These are phyloP conservation scores for Nomia melanderi DNA, from an alignment of 1,140 invertebrate genomes.

Conservation along the genomic window DNA sequence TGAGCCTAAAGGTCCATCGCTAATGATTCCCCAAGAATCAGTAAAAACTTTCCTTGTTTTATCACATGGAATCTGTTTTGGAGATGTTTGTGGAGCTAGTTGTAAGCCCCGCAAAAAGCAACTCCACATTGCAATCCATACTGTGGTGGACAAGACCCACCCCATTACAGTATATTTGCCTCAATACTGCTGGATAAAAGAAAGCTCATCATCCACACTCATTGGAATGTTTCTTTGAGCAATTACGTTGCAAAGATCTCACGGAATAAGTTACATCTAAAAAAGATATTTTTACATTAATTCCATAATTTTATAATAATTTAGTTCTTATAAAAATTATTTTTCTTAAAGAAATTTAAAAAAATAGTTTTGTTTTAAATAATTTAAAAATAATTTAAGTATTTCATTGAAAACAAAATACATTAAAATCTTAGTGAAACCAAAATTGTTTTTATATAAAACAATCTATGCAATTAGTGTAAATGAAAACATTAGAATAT, in stretches of 20 bases:
- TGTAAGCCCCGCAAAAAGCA: constrained; percentile 74
- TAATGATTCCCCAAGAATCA: constrained; percentile 91
- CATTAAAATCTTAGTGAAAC: background rate
- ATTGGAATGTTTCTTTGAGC: constrained; percentile 37
- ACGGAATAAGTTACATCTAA: constrained; percentile 42
- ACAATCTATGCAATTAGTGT: background rate
- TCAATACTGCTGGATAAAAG: constrained; percentile 54
- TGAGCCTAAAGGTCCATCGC: constrained; percentile 91
- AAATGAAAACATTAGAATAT: constrained; percentile 3
- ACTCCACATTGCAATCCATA: constrained; percentile 77
- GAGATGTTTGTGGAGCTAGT: constrained; percentile 73
- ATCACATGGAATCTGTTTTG: constrained; percentile 85
- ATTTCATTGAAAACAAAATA: background rate
- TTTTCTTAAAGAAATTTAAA: background rate
- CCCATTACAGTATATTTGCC: constrained; percentile 75
- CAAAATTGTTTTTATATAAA: background rate
- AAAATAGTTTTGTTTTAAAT: background rate
- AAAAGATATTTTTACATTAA: constrained; percentile 2
- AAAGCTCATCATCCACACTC: constrained; percentile 61
- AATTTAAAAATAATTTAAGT: background rate
- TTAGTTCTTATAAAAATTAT: background rate
- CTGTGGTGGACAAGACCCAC: constrained; percentile 69
- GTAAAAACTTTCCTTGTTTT: constrained; percentile 90
- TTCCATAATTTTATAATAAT: background rate
- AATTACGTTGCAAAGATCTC: constrained; percentile 20